Evolutionary conservation across 2,113 vertebrate genomes (phyloP).

Genomic region (Lepus timidus): DNA sequence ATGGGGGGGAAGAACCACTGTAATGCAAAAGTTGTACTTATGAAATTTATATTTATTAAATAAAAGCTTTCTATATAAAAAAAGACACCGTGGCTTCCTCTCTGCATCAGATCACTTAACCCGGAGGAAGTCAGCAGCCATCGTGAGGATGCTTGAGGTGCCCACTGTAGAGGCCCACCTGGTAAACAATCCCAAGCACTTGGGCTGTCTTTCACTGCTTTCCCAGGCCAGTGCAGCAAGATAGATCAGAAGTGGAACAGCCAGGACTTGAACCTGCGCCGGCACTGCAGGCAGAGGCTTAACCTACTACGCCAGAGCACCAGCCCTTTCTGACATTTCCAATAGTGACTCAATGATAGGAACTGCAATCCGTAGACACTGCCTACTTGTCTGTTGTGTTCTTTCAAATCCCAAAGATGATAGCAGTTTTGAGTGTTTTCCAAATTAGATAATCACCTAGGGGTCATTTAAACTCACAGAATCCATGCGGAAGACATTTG

Average conservation of each 20-base stretch:
- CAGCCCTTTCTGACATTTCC: background rate
- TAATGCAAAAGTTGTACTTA: no score
- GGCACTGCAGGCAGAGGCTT: no score
- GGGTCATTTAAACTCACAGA: background rate
- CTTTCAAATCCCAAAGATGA: background rate
- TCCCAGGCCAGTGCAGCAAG: no score
- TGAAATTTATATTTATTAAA: no score
- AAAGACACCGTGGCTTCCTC: background rate
- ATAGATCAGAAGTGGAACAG: no score
- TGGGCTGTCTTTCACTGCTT: no score
- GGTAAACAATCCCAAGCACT: background rate
- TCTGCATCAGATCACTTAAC: background rate
- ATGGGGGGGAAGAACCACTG: no score
- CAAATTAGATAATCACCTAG: background rate
- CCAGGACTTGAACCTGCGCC: no score
- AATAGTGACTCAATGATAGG: background rate
- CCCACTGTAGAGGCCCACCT: fast-evolving
- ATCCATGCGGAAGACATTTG: background rate
- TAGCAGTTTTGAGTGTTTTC: background rate
- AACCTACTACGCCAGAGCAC: no score
- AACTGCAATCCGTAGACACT: background rate
- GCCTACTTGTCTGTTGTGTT: background rate
- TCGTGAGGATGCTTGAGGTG: background rate
- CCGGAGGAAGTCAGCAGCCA: background rate
- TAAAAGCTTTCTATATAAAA: no score